phyloP scores from a whole-genome alignment of 2,888 invertebrate genomes.

The Lochmaea crataegi region DNA sequence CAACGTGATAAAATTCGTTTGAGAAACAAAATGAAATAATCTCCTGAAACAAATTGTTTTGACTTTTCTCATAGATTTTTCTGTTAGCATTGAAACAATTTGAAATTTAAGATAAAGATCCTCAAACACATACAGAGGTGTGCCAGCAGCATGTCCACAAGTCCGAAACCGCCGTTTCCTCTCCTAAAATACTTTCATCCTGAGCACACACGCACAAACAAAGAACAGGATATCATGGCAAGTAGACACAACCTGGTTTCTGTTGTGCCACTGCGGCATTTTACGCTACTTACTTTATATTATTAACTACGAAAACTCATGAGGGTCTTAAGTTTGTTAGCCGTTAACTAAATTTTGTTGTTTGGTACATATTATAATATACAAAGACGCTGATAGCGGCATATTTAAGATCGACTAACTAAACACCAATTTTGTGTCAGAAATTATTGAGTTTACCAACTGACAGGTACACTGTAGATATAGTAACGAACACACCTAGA shows the following conservation, averaged over 20 bases:
- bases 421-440: background rate
- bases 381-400: background rate
- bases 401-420: background rate
- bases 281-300: background rate
- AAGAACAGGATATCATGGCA: slow-evolving; percentile 3
- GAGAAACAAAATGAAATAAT: background rate
- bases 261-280: slow-evolving; percentile 5
- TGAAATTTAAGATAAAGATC: background rate
- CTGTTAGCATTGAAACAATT: background rate
- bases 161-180: slow-evolving; percentile 12
- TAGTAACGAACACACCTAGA: no score
- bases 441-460: no score
- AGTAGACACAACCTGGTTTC: slow-evolving; percentile 9
- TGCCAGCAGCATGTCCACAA: background rate
- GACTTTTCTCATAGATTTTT: no score
- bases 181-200: slow-evolving; percentile 8
- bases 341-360: background rate
- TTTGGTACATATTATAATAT: background rate
- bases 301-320: slow-evolving; percentile 4
- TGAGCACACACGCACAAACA: slow-evolving; percentile 11
- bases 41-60: no score
- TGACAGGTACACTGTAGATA: no score
- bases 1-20: no score
- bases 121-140: background rate
- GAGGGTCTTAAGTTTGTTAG: slow-evolving; percentile 5